Evolutionary conservation across 2,797 vertebrate species (phyloP).

Genomic region (Sibirionetta formosa): DNA sequence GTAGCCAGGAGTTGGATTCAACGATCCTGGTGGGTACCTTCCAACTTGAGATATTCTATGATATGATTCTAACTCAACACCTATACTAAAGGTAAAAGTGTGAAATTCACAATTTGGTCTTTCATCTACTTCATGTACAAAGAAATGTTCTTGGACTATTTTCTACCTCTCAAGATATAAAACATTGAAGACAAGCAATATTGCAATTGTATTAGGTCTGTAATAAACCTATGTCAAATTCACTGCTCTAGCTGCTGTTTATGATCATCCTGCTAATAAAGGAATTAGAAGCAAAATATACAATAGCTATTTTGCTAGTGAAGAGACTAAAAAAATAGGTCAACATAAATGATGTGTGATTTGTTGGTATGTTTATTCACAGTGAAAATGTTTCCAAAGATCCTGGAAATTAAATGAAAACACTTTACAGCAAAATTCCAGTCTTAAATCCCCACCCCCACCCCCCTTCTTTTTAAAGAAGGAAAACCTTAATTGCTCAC

Average conservation of each 20-base stretch:
- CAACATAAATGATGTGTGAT: not conserved
- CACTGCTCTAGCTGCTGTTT: not conserved
- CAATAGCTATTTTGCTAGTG: not conserved
- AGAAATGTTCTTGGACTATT: not conserved
- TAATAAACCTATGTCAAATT: rapidly evolving
- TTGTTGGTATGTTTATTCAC: not conserved
- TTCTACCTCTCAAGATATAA: not conserved
- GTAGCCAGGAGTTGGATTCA: too few species aligned
- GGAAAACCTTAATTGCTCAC: not conserved
- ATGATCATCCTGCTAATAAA: not conserved
- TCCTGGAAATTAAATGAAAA: not conserved
- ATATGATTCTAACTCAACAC: not conserved
- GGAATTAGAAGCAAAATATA: not conserved
- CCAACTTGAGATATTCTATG: too few species aligned
- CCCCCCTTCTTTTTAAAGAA: not conserved
- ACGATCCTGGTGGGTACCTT: too few species aligned
- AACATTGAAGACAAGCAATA: not conserved
- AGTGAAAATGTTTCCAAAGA: not conserved
- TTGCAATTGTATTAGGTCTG: not conserved
- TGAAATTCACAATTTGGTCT: not conserved
- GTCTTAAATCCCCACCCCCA: rapidly evolving
- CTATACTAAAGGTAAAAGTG: not conserved
- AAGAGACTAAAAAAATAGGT: not conserved
- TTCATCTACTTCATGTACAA: not conserved
- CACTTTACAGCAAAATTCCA: not conserved